These are phyloP conservation scores for Diarsia dahlii DNA, from an alignment of 2,888 invertebrate genomes.

Conservation along the genomic window DNA sequence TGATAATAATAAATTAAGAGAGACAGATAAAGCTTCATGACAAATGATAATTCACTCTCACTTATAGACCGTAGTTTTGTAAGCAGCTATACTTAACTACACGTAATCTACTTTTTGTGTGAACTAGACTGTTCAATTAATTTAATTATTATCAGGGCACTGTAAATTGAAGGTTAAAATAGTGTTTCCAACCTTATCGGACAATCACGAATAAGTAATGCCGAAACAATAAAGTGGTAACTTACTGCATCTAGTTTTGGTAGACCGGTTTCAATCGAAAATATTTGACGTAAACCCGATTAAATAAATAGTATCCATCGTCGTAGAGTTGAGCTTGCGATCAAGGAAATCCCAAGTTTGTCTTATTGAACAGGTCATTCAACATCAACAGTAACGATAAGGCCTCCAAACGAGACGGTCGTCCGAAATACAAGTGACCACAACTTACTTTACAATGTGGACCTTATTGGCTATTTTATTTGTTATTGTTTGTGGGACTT, in stretches of 20 bases:
- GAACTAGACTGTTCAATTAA: not conserved
- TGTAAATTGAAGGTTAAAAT: not conserved
- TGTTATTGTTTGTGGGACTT: constrained; percentile 12
- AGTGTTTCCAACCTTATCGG: not conserved
- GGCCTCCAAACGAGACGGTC: constrained; percentile 27
- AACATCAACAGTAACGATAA: constrained; percentile 27
- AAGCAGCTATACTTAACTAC: not conserved
- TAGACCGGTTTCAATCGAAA: constrained; percentile 20
- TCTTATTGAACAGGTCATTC: not conserved
- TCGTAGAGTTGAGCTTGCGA: constrained; percentile 18
- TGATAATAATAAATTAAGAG: not conserved
- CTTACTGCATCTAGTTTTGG: constrained; percentile 1
- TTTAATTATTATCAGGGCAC: not conserved
- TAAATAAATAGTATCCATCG: not conserved
- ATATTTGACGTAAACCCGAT: not conserved
- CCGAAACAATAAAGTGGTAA: not conserved
- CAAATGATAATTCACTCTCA: not conserved
- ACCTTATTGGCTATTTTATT: constrained; percentile 34
- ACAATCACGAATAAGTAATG: not conserved
- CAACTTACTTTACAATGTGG: constrained; percentile 35
- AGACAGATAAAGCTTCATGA: not conserved
- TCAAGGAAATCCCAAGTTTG: constrained; percentile 30
- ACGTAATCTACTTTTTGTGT: not conserved
- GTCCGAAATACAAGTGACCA: constrained; percentile 15
- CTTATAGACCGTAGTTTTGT: not conserved